A percentile compares a stretch with the other conserved stretches of the same genome.
These are phyloP conservation scores for Watsonalla cultraria DNA, from an alignment of 2,888 invertebrate genomes.

Conservation along the genomic window DNA sequence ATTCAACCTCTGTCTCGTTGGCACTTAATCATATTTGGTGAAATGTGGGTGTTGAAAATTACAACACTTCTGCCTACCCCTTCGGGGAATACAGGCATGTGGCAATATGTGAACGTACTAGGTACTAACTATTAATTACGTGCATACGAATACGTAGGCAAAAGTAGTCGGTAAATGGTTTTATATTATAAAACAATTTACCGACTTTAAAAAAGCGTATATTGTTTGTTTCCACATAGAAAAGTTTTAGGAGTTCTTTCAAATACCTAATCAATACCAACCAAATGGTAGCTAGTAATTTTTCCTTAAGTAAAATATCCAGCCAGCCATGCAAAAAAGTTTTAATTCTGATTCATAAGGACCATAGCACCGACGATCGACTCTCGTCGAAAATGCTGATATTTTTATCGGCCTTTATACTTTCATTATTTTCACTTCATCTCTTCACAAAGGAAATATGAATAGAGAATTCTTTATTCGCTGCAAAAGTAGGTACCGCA, in stretches of 20 bases:
- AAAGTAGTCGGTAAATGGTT: too few relatives aligned
- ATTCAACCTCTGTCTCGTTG: too few relatives aligned
- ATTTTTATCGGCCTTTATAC: slow-evolving; percentile 5
- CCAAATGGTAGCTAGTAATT: neutral
- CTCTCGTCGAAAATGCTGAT: slow-evolving; percentile 6
- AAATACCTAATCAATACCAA: neutral
- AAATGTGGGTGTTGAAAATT: too few relatives aligned
- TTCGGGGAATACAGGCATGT: too few relatives aligned
- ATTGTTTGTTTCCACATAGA: too few relatives aligned
- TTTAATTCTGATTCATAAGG: neutral
- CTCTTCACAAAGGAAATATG: slow-evolving; percentile 3
- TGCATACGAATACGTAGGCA: too few relatives aligned
- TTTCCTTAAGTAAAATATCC: neutral
- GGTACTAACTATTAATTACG: too few relatives aligned
- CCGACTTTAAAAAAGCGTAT: too few relatives aligned
- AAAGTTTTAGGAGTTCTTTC: neutral
- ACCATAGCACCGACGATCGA: slow-evolving; percentile 6
- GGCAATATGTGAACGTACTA: too few relatives aligned
- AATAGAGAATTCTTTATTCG: neutral
- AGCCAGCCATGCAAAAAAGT: neutral
- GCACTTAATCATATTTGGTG: too few relatives aligned
- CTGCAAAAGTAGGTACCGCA: neutral
- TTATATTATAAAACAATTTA: too few relatives aligned
- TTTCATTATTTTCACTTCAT: neutral
- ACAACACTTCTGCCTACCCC: too few relatives aligned